A percentile compares a stretch with the other conserved stretches of the same genome.
phyloP scores from a whole-genome alignment of 2,888 invertebrate species.

The Pyrochroa serraticornis region DNA sequence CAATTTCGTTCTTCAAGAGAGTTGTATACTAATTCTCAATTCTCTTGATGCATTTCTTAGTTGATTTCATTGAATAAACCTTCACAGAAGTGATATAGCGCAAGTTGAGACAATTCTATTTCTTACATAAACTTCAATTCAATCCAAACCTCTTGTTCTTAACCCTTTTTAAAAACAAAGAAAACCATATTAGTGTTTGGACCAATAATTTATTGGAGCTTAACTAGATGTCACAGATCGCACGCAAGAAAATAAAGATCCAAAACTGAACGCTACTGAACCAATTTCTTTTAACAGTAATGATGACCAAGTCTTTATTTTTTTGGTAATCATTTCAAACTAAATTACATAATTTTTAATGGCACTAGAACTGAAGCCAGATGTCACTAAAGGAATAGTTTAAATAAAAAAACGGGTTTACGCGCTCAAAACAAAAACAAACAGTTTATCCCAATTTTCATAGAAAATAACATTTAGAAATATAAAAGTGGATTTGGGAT shows the following conservation, averaged over 20 bases:
- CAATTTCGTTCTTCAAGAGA: slow-evolving; percentile 53
- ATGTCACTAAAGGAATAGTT: no score
- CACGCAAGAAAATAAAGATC: slow-evolving; percentile 21
- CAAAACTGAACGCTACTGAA: neutral
- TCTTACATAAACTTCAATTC: slow-evolving; percentile 55
- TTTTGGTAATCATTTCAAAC: neutral
- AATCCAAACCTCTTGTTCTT: slow-evolving; percentile 85
- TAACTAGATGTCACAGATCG: slow-evolving; percentile 38
- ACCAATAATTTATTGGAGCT: slow-evolving; percentile 40
- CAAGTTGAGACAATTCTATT: slow-evolving; percentile 28
- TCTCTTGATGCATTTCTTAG: slow-evolving; percentile 45
- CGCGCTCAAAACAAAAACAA: slow-evolving; percentile 6
- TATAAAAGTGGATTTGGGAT: slow-evolving; percentile 13
- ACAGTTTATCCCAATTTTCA: neutral
- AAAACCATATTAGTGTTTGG: slow-evolving; percentile 61
- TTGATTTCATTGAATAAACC: slow-evolving; percentile 25
- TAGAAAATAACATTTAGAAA: slow-evolving; percentile 8
- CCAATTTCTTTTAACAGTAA: neutral
- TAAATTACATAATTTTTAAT: no score
- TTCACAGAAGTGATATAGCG: slow-evolving; percentile 24
- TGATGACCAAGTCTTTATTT: neutral
- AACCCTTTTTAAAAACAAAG: slow-evolving; percentile 80
- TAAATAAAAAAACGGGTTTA: slow-evolving; percentile 1
- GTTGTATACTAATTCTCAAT: slow-evolving; percentile 50
- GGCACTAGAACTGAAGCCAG: no score